Evolutionary conservation across 2,113 vertebrate genomes (phyloP).

Genomic region (Lampris incognitus): DNA sequence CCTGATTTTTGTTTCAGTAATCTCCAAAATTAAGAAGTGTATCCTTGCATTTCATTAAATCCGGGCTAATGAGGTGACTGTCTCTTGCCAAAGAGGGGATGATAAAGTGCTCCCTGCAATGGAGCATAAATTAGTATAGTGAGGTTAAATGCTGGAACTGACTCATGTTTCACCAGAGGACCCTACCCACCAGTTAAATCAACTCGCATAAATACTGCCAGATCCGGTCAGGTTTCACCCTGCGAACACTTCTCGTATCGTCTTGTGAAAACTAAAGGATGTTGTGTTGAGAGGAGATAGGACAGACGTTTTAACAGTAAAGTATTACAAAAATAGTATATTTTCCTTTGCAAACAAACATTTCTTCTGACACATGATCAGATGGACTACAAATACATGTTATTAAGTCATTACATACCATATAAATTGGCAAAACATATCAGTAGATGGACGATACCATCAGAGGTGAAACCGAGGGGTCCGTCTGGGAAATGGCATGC

Average conservation of each 20-base stretch:
- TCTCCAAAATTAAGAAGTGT: constrained; percentile 98
- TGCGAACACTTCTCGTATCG: constrained; percentile 1
- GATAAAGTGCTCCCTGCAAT: constrained; percentile 95
- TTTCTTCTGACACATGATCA: too few relatives aligned
- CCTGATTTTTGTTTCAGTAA: constrained; percentile 95
- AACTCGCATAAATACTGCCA: constrained; percentile 97
- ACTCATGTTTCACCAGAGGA: constrained; percentile 99
- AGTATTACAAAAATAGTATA: constrained; percentile 1
- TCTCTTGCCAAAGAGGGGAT: constrained; percentile 98
- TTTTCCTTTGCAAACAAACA: neutral
- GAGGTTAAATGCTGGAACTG: constrained; percentile 99
- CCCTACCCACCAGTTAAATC: constrained; percentile 98
- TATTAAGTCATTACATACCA: too few relatives aligned
- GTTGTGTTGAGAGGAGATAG: constrained; percentile 47
- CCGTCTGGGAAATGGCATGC: too few relatives aligned
- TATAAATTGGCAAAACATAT: too few relatives aligned
- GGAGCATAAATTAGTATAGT: constrained; percentile 98
- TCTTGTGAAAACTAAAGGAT: constrained; percentile 36
- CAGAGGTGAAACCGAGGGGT: too few relatives aligned
- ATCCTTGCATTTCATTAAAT: constrained; percentile 99
- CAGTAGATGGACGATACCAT: too few relatives aligned
- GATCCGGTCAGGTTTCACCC: constrained; percentile 90
- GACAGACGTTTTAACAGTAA: constrained; percentile 23
- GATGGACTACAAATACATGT: too few relatives aligned
- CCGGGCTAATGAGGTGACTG: constrained; percentile 98